Base-by-base conservation (phyloP, 2,888 invertebrate genomes). In the Drosophila prostipennis region DNA sequence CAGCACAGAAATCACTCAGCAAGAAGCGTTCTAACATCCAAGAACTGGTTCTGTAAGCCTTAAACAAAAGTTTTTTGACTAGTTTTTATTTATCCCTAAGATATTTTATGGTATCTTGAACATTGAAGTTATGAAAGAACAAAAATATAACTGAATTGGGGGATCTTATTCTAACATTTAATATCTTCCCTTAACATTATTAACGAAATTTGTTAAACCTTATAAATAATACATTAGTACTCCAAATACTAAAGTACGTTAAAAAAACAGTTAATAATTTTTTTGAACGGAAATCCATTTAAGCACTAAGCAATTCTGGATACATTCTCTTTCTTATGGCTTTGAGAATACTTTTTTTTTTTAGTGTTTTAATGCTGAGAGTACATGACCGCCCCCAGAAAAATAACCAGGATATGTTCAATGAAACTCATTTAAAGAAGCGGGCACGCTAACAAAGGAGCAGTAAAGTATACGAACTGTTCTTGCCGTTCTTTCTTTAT, bases 371-470 rank as follows among this genome's bases (percentile, higher is more conserved):
- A 10, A n/a, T 23, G 32, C 1, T 11, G 13, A 14, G 49, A 39
- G 29, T 48, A 14, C 10, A 42, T 48, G 16, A 56, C 40, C 19
- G n/a, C 32, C 23, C 14, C 14, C 36, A 32, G n/a, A 51, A 36
- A 19, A 32, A 32, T 16, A 23, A 67, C 64, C 73, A 79, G 79
- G 79, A 82, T 79, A 73, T 72, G 59, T 67, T 76, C 61, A 77
- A 77, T 79, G 51, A 77, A 69, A 61, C 63, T 54, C 56, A 73
- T 79, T 67, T 43, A 19, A 49, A 37, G 14, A 64, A 45, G 1
- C 10, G 19, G 10, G 14, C 19, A 8, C 29, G n/a, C 8, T 19
- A 46, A 55, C 19, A 55, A 51, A 37, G 26, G 5, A 49, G 40
- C 32, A 11, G 11, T 48, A 6, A 48, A 48, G 13, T 13, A 14